Conservation (phyloP, 2,888 invertebrate genomes). For the Amiota communis region DNA sequence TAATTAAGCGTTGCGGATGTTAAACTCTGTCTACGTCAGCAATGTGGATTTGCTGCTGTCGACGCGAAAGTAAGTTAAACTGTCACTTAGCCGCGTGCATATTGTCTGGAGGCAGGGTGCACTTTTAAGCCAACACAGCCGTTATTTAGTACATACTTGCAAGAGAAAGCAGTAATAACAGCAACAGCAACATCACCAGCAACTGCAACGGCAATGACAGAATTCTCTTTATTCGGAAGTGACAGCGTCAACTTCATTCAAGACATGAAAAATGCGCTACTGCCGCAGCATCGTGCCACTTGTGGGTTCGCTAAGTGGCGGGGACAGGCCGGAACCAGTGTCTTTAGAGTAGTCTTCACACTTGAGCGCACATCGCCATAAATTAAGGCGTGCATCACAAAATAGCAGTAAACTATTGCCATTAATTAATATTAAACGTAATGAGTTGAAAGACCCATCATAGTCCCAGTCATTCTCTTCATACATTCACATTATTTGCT, state of each 20-base stretch:
- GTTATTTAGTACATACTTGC: background rate
- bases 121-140: constrained; percentile 8
- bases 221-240: constrained; percentile 6
- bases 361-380: background rate
- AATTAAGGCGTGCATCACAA: constrained; percentile 12
- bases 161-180: background rate
- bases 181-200: background rate
- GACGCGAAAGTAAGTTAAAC: background rate
- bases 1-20: background rate
- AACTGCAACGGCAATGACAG: background rate
- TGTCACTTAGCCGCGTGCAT: constrained; percentile 18
- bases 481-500: too few relatives aligned
- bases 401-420: constrained; percentile 25
- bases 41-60: background rate
- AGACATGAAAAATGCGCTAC: constrained; percentile 26
- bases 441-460: constrained; percentile 10
- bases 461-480: background rate
- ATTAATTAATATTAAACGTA: constrained; percentile 35
- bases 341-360: background rate
- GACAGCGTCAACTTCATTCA: constrained; percentile 26
- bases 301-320: too few relatives aligned
- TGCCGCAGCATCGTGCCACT: too few relatives aligned
- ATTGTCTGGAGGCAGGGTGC: constrained; percentile 20
- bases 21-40: background rate
- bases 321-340: background rate